These are phyloP conservation scores for Carcinoscorpius rotundicauda DNA, from an alignment of 1,140 invertebrate genomes.

Conservation along the genomic window DNA sequence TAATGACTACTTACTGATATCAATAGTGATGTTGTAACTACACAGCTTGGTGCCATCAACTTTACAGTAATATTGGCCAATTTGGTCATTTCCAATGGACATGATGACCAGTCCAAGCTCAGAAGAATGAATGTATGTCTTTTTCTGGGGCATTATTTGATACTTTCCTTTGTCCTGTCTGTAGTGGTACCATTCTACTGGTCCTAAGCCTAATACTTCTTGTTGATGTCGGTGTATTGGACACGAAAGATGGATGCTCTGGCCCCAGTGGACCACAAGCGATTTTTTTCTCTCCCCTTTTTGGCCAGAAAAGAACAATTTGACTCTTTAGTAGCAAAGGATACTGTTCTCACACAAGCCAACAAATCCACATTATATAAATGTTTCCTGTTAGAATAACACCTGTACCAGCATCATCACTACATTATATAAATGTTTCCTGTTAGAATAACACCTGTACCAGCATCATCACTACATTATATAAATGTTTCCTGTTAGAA, in stretches of 20 bases:
- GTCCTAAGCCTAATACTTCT: slow-evolving; percentile 7
- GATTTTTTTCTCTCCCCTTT: slow-evolving; percentile 62
- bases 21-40: slow-evolving; percentile 84
- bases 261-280: slow-evolving; percentile 72
- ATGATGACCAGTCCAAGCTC: slow-evolving; percentile 83
- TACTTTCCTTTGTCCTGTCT: slow-evolving; percentile 75
- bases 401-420: no score
- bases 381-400: no score
- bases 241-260: slow-evolving; percentile 80
- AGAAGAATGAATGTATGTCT: slow-evolving; percentile 74
- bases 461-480: no score
- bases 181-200: slow-evolving; percentile 51
- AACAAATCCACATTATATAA: no score
- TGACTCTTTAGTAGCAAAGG: no score
- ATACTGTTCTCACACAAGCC: no score
- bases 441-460: no score
- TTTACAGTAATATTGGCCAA: slow-evolving; percentile 80
- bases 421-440: no score
- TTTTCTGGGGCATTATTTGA: slow-evolving; percentile 45
- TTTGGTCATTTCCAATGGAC: slow-evolving; percentile 73
- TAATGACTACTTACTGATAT: slow-evolving; percentile 43
- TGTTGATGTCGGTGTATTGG: slow-evolving; percentile 66
- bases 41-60: slow-evolving; percentile 65
- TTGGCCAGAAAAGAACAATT: background rate
- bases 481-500: no score